phyloP scores from a whole-genome alignment of 2,888 invertebrate species.

The Ectropis crepuscularia region DNA sequence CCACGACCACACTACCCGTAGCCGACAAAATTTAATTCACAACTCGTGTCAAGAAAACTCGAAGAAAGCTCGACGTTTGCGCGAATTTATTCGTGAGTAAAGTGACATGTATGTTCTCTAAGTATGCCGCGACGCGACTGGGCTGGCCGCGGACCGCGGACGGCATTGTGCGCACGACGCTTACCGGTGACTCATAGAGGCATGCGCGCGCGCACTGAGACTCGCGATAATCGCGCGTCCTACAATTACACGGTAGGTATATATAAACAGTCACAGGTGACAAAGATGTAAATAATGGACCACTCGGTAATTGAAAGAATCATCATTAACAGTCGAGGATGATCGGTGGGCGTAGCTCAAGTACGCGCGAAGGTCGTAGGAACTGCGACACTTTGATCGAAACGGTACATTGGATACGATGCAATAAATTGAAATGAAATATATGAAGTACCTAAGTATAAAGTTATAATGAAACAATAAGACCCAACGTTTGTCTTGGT shows the following conservation, averaged over 20 bases:
- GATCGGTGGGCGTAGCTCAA: constrained; percentile 65
- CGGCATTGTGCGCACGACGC: constrained; percentile 80
- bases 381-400: constrained; percentile 35
- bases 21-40: constrained; percentile 55
- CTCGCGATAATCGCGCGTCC: constrained; percentile 72
- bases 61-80: constrained; percentile 52
- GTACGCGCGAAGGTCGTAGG: constrained; percentile 65
- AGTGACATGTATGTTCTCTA: constrained; percentile 79
- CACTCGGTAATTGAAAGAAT: constrained; percentile 53
- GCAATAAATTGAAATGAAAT: too few species aligned
- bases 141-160: constrained; percentile 64
- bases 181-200: constrained; percentile 76
- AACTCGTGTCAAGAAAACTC: constrained; percentile 47
- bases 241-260: constrained; percentile 72
- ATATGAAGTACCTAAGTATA: too few species aligned
- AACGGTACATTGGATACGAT: neutral
- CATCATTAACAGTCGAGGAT: constrained; percentile 74
- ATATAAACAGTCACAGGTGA: constrained; percentile 59
- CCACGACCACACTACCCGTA: constrained; percentile 50
- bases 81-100: constrained; percentile 59
- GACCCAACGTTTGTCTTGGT: too few species aligned
- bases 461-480: too few species aligned
- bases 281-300: constrained; percentile 77
- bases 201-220: constrained; percentile 77
- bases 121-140: constrained; percentile 82